Conservation (phyloP, 2,888 invertebrate species). For the Microctonus brassicae region DNA sequence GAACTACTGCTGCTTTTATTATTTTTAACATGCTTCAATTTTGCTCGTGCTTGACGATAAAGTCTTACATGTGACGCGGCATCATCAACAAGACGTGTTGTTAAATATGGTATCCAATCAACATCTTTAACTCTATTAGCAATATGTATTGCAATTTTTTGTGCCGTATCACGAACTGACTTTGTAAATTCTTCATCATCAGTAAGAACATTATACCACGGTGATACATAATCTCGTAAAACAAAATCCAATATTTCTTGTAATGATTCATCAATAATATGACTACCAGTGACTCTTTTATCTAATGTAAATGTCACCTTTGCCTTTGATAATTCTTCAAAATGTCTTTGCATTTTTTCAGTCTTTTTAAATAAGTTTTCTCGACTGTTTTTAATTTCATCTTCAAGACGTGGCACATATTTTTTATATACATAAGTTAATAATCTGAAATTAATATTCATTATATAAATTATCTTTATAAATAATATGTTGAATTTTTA, state of each 20-base stretch:
- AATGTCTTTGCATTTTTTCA: constrained; percentile 62
- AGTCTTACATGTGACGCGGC: constrained; percentile 89
- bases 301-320: constrained; percentile 70
- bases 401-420: constrained; percentile 58
- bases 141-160: constrained; percentile 78
- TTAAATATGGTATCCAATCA: constrained; percentile 91
- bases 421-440: constrained; percentile 64
- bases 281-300: constrained; percentile 84
- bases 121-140: constrained; percentile 82
- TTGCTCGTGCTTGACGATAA: constrained; percentile 82
- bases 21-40: constrained; percentile 59
- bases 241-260: constrained; percentile 87
- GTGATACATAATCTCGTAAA: constrained; percentile 85
- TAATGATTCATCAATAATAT: constrained; percentile 86
- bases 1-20: constrained; percentile 61
- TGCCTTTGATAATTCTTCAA: constrained; percentile 59
- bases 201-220: constrained; percentile 79
- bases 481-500: not conserved
- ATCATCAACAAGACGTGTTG: constrained; percentile 90
- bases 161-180: constrained; percentile 78
- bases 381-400: constrained; percentile 60
- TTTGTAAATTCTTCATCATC: constrained; percentile 82
- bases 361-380: constrained; percentile 66
- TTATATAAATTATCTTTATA: constrained; percentile 8
- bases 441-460: constrained; percentile 50